phyloP scores from a whole-genome alignment of 1,140 invertebrate genomes.

The Nylanderia fulva region DNA sequence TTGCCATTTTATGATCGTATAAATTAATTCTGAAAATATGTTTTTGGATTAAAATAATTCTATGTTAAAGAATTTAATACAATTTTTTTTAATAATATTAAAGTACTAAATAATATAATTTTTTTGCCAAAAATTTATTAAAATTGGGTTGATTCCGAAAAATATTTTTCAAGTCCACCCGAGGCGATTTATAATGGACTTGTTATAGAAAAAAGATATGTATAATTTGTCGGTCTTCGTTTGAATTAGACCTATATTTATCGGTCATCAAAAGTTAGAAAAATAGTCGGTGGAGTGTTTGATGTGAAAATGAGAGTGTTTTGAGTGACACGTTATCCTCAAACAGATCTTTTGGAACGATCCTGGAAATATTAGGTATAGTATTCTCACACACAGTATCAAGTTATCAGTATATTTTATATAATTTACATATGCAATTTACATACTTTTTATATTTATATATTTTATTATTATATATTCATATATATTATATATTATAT shows the following conservation, averaged over 20 bases:
- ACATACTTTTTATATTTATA: no score
- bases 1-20: no score
- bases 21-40: background rate
- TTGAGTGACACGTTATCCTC: constrained; percentile 10
- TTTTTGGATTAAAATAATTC: background rate
- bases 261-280: constrained; percentile 10
- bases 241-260: background rate
- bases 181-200: background rate
- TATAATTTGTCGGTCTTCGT: background rate
- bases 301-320: constrained; percentile 51
- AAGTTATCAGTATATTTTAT: constrained; percentile 28
- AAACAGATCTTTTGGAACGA: constrained; percentile 6
- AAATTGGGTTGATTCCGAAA: background rate
- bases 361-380: no score
- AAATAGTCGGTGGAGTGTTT: constrained; percentile 33
- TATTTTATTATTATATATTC: no score
- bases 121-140: no score
- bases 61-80: no score
- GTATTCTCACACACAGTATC: background rate
- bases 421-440: no score
- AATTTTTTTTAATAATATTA: no score
- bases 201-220: background rate
- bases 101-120: no score
- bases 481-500: no score
- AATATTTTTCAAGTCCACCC: background rate